A percentile compares a stretch with the other conserved stretches of the same genome.
These are phyloP conservation scores for Acinonyx jubatus DNA, from an alignment of 2,113 vertebrate species.

Conservation along the genomic window DNA sequence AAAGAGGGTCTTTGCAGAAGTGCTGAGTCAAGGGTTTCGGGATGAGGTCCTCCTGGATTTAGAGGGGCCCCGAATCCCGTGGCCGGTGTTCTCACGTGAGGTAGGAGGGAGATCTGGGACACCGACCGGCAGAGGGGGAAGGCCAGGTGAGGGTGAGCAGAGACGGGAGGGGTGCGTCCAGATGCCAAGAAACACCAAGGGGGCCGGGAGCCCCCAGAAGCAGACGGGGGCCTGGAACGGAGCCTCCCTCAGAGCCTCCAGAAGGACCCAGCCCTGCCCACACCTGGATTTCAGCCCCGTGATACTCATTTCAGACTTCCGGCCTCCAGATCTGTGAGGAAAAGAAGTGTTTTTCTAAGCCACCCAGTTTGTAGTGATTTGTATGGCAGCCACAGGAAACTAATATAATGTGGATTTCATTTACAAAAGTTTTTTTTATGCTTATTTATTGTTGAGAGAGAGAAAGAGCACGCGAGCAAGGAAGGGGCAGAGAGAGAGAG, in stretches of 20 bases:
- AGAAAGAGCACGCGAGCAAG: too few species aligned
- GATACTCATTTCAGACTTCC: background rate
- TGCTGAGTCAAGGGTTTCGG: rapidly evolving
- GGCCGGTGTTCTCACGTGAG: background rate
- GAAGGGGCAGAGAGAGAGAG: too few species aligned
- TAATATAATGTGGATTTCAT: rapidly evolving
- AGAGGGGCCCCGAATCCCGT: background rate
- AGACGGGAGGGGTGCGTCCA: rapidly evolving
- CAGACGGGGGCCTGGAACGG: rapidly evolving
- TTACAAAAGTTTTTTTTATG: too few species aligned
- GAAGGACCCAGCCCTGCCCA: background rate
- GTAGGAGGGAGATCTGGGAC: background rate
- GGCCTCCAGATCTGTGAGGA: background rate
- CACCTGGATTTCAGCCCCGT: background rate
- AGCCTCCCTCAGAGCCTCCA: rapidly evolving
- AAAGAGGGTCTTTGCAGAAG: background rate
- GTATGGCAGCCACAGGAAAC: rapidly evolving
- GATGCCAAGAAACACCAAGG: rapidly evolving
- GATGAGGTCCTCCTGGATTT: background rate
- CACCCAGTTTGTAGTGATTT: rapidly evolving
- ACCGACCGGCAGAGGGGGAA: rapidly evolving
- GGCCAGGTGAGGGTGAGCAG: background rate
- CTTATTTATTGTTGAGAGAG: too few species aligned
- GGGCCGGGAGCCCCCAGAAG: background rate
- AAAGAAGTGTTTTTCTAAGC: rapidly evolving